Percentiles rank a stretch among this genome's conserved stretches.
These are phyloP conservation scores for Ceyx melanurus DNA, from an alignment of 2,113 vertebrate species.

Conservation along the genomic window DNA sequence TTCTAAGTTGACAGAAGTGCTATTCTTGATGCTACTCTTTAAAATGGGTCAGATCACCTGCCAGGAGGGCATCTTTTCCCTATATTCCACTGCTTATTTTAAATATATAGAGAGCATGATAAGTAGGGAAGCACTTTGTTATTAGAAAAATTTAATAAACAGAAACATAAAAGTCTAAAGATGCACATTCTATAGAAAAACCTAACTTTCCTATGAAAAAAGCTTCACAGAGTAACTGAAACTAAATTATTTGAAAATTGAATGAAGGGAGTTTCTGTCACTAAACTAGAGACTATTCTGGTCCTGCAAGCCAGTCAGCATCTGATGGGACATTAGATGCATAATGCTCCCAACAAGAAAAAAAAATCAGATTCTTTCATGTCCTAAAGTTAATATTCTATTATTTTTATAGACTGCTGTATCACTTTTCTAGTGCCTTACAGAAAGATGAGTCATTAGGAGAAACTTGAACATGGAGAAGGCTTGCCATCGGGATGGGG, in stretches of 20 bases:
- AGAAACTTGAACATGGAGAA: background rate
- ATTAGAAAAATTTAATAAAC: background rate
- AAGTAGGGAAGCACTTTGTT: background rate
- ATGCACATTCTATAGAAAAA: background rate
- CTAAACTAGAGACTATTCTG: background rate
- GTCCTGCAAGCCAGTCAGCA: background rate
- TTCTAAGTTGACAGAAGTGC: background rate
- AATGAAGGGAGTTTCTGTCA: background rate
- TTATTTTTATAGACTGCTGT: background rate
- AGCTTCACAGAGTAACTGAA: background rate
- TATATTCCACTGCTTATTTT: background rate
- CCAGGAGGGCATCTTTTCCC: background rate
- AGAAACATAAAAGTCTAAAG: background rate
- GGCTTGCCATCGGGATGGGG: background rate
- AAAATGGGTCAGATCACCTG: background rate
- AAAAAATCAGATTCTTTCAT: background rate
- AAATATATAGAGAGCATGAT: background rate
- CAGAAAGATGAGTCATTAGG: constrained; percentile 1
- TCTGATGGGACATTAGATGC: background rate
- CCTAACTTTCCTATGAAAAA: background rate
- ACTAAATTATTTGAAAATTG: background rate
- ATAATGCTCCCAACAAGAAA: background rate
- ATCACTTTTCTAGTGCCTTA: background rate
- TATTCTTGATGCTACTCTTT: background rate
- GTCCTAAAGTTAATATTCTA: background rate